phyloP scores from a whole-genome alignment of 2,797 vertebrate species.

The Enteromius radiatus region DNA sequence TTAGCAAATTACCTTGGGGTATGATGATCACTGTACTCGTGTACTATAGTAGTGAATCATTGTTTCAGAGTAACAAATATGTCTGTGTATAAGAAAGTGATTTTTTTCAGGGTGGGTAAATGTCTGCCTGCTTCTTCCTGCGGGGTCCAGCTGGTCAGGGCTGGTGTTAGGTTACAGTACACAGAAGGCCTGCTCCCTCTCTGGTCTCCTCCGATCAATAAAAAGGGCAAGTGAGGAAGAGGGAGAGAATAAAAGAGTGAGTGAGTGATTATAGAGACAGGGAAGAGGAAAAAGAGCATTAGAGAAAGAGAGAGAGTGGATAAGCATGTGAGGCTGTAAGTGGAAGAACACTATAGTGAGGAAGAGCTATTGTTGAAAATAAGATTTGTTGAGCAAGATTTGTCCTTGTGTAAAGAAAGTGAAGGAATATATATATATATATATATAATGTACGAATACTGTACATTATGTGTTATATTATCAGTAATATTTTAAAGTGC shows the following conservation, averaged over 20 bases:
- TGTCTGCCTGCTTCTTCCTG: constrained; percentile 45
- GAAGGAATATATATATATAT: not conserved
- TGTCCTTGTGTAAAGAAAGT: not conserved
- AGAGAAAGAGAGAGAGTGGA: constrained; percentile 48
- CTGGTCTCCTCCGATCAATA: constrained; percentile 74
- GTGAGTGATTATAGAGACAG: constrained; percentile 53
- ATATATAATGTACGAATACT: no score
- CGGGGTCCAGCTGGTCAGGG: constrained; percentile 69
- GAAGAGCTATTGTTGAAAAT: constrained; percentile 20
- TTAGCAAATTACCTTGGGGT: not conserved
- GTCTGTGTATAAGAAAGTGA: constrained; percentile 12
- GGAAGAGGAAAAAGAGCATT: constrained; percentile 53
- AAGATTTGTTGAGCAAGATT: not conserved
- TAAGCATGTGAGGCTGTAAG: constrained; percentile 31
- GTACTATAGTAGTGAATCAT: constrained; percentile 20
- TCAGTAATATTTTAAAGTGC: not conserved
- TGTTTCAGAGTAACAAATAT: not conserved
- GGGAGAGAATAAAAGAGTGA: constrained; percentile 48
- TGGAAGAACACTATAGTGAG: constrained; percentile 30
- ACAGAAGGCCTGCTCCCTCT: constrained; percentile 67
- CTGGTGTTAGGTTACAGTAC: constrained; percentile 75
- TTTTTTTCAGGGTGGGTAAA: constrained; percentile 42
- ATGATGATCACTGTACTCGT: not conserved
- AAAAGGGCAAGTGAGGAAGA: constrained; percentile 51
- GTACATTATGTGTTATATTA: no score